phyloP scores from a whole-genome alignment of 2,797 vertebrate species.

The Sternarchorhynchus goeldii region DNA sequence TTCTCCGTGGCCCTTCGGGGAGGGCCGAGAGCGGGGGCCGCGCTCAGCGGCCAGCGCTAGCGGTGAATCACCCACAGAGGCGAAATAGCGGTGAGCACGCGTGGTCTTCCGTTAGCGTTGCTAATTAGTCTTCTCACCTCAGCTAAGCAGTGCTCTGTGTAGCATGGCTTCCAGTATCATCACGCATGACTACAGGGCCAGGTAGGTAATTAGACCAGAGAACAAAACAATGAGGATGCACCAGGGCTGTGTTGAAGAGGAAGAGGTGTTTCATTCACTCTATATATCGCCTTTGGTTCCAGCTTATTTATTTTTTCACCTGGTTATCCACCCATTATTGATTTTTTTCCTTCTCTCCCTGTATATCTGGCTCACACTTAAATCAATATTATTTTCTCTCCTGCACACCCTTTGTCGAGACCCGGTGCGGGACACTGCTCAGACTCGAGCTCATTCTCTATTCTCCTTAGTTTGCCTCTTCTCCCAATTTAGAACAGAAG shows the following conservation, averaged over 20 bases:
- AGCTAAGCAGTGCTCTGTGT: constrained; percentile 36
- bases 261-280: constrained; percentile 22
- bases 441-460: neutral
- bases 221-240: neutral
- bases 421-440: constrained; percentile 54
- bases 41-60: too few relatives aligned
- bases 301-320: constrained; percentile 23
- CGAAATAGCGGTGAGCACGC: neutral
- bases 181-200: constrained; percentile 32
- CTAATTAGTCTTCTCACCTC: constrained; percentile 39
- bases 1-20: constrained; percentile 51
- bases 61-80: constrained; percentile 14
- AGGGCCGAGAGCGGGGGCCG: neutral
- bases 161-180: constrained; percentile 3
- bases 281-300: constrained; percentile 12
- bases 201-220: constrained; percentile 24
- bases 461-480: neutral
- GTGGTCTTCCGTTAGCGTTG: neutral
- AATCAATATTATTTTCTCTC: constrained; percentile 40
- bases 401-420: constrained; percentile 17
- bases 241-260: neutral
- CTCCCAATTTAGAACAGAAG: neutral
- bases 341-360: constrained; percentile 52
- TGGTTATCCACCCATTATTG: constrained; percentile 33
- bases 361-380: constrained; percentile 49